Evolutionary conservation across 2,888 invertebrate genomes (phyloP).

Genomic region (Acleris laterana): DNA sequence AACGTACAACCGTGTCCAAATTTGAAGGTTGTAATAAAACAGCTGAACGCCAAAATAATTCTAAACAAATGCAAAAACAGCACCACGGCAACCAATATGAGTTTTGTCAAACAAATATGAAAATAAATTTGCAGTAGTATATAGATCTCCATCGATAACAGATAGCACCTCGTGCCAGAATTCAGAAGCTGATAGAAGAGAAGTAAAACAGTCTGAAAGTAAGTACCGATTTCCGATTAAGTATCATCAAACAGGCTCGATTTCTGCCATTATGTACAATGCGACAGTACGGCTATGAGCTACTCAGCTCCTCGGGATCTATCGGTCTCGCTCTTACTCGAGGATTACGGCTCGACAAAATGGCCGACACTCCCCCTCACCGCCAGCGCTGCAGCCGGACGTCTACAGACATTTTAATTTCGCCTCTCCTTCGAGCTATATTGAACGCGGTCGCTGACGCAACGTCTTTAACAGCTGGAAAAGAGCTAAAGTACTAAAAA

Average conservation of each 20-base stretch:
- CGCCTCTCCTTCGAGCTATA: constrained; percentile 24
- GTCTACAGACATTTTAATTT: constrained; percentile 25
- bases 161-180: not conserved
- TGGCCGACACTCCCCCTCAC: constrained; percentile 57
- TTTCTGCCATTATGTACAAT: constrained; percentile 25
- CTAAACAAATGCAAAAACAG: constrained; percentile 26
- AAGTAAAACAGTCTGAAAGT: constrained; percentile 10
- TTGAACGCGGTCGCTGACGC: constrained; percentile 9
- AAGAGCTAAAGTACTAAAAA: constrained; percentile 12
- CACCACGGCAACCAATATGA: constrained; percentile 27
- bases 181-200: constrained; percentile 29
- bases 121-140: constrained; percentile 22
- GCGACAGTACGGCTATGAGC: constrained; percentile 14
- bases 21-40: constrained; percentile 17
- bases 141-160: constrained; percentile 1
- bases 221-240: constrained; percentile 15
- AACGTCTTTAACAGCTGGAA: constrained; percentile 25
- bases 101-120: constrained; percentile 27
- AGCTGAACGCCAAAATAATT: constrained; percentile 17
- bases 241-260: constrained; percentile 20
- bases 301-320: constrained; percentile 31
- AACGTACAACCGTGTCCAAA: not conserved
- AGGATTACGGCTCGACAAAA: constrained; percentile 62
- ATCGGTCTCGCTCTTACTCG: constrained; percentile 60
- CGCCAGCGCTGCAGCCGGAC: constrained; percentile 27